Evolutionary conservation across 2,888 invertebrate species (phyloP).

Genomic region (Drosophila anomalata): DNA sequence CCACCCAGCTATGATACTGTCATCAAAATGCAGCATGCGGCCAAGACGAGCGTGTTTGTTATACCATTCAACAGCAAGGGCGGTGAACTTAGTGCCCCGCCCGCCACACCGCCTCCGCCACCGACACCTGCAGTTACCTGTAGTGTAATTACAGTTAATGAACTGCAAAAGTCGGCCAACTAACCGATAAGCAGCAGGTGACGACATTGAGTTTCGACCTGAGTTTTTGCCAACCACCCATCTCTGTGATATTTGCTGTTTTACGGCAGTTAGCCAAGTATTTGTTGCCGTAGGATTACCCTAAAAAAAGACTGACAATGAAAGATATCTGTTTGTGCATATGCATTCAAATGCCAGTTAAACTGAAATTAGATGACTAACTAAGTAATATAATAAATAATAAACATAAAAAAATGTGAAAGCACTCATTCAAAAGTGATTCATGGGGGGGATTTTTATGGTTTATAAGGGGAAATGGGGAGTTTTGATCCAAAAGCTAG

Average conservation of each 20-base stretch:
- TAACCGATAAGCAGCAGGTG: slow-evolving; percentile 35
- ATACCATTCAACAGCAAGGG: slow-evolving; percentile 73
- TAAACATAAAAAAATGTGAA: not conserved
- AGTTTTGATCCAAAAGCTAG: too few species aligned
- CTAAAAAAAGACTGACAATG: slow-evolving; percentile 44
- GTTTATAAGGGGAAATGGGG: slow-evolving; percentile 16
- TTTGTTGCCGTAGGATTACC: slow-evolving; percentile 37
- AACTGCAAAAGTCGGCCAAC: slow-evolving; percentile 72
- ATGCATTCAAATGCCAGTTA: slow-evolving; percentile 44
- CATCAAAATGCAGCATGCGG: slow-evolving; percentile 77
- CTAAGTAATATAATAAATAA: slow-evolving; percentile 10
- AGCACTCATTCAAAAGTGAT: slow-evolving; percentile 5
- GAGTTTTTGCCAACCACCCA: slow-evolving; percentile 20
- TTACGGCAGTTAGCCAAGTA: slow-evolving; percentile 42
- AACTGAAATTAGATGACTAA: slow-evolving; percentile 42
- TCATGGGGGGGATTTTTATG: slow-evolving; percentile 2
- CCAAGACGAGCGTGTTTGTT: slow-evolving; percentile 80
- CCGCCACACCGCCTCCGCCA: not conserved
- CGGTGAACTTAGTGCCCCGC: slow-evolving; percentile 14
- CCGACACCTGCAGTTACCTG: slow-evolving; percentile 42
- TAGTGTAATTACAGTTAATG: slow-evolving; percentile 79
- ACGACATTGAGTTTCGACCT: slow-evolving; percentile 5
- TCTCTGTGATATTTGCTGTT: slow-evolving; percentile 71
- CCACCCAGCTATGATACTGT: slow-evolving; percentile 83
- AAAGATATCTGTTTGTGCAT: slow-evolving; percentile 24